A percentile compares a stretch with the other conserved stretches of the same genome.
Conservation (phyloP, 1,140 invertebrate species). For the Brachionus rotundiformis region DNA sequence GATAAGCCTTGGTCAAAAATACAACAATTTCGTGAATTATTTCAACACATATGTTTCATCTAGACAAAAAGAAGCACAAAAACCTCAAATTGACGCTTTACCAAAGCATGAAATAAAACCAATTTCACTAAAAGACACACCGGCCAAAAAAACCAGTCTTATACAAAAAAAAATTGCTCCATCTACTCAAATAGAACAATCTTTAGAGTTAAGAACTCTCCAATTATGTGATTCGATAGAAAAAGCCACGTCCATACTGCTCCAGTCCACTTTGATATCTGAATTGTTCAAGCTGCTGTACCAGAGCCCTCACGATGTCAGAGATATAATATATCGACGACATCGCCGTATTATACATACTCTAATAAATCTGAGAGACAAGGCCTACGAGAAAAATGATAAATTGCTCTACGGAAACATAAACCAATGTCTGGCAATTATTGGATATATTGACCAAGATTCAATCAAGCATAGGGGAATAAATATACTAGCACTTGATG, state of each 20-base stretch:
- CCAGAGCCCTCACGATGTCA: not conserved
- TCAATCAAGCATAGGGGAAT: slow-evolving; percentile 2
- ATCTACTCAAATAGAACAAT: not conserved
- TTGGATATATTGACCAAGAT: not conserved
- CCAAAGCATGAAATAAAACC: not conserved
- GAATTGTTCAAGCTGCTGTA: slow-evolving; percentile 42
- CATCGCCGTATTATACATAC: not conserved
- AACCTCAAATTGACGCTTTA: not conserved
- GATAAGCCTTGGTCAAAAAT: slow-evolving; percentile 3
- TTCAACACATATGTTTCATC: not conserved
- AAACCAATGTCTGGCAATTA: slow-evolving; percentile 43
- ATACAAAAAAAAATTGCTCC: not conserved
- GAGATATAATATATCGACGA: slow-evolving; percentile 5
- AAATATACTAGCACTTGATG: slow-evolving; percentile 46
- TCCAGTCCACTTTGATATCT: slow-evolving; percentile 19
- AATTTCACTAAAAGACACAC: slow-evolving; percentile 20
- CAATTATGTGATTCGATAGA: slow-evolving; percentile 31
- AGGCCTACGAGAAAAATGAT: slow-evolving; percentile 22
- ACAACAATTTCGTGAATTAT: not conserved
- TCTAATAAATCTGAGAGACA: not conserved
- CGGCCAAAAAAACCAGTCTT: not conserved
- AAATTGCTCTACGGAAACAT: slow-evolving; percentile 27
- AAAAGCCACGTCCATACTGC: not conserved
- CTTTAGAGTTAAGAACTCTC: not conserved
- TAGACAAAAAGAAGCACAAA: not conserved